Conservation (phyloP, 1,140 invertebrate genomes). For the Drosophila ohnishii region DNA sequence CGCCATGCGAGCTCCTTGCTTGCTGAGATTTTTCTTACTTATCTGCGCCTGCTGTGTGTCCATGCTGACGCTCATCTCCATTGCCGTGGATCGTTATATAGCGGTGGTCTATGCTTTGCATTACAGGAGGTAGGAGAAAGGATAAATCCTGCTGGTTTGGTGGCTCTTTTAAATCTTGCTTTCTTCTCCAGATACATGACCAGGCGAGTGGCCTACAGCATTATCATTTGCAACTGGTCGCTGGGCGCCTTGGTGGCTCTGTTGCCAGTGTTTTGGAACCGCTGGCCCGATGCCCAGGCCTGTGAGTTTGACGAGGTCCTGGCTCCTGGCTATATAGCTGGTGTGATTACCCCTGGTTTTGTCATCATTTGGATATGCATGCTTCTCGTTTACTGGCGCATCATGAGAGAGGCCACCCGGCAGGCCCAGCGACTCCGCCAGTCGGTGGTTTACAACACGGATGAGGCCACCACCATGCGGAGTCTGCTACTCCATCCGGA, state of each 20-base stretch:
- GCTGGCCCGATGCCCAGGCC: slow-evolving; percentile 85
- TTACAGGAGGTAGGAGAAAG: slow-evolving; percentile 85
- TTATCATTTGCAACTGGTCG: slow-evolving; percentile 87
- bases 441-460: slow-evolving; percentile 63
- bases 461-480: slow-evolving; percentile 82
- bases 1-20: slow-evolving; percentile 85
- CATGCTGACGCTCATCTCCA: slow-evolving; percentile 91
- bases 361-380: slow-evolving; percentile 88
- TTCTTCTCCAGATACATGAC: slow-evolving; percentile 84
- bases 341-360: slow-evolving; percentile 88
- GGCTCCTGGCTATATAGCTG: slow-evolving; percentile 85
- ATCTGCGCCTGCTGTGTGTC: slow-evolving; percentile 89
- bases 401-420: slow-evolving; percentile 88
- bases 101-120: slow-evolving; percentile 92
- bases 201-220: slow-evolving; percentile 85
- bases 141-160: too few relatives aligned
- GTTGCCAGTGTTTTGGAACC: slow-evolving; percentile 89
- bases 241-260: slow-evolving; percentile 86
- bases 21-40: slow-evolving; percentile 88
- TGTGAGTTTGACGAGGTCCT: slow-evolving; percentile 84
- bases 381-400: slow-evolving; percentile 89
- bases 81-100: slow-evolving; percentile 92
- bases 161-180: background rate
- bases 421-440: slow-evolving; percentile 87
- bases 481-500: slow-evolving; percentile 85